phyloP scores from a whole-genome alignment of 1,140 invertebrate species.

The Theocolax elegans region DNA sequence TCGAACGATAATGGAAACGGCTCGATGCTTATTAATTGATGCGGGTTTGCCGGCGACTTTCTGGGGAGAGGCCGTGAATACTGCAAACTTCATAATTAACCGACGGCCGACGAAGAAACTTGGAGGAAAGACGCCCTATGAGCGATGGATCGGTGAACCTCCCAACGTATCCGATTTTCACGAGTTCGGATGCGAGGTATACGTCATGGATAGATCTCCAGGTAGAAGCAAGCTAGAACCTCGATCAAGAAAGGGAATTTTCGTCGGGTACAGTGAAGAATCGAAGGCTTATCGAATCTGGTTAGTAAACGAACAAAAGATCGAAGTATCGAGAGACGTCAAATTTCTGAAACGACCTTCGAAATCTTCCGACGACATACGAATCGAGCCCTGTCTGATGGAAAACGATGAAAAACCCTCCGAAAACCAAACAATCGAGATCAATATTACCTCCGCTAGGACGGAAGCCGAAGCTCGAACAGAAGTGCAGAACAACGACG shows the following conservation, averaged over 20 bases:
- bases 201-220: conserved; percentile 25
- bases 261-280: conserved; percentile 39
- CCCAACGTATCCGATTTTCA: conserved; percentile 36
- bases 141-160: too few relatives aligned
- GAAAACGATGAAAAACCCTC: too few relatives aligned
- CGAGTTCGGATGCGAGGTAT: conserved; percentile 38
- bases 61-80: conserved; percentile 1
- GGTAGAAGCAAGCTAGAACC: conserved; percentile 28
- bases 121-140: not conserved
- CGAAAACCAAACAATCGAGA: too few relatives aligned
- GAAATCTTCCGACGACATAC: too few relatives aligned
- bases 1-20: not conserved
- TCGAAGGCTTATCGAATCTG: conserved; percentile 42
- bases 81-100: not conserved
- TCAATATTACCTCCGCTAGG: too few relatives aligned
- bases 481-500: too few relatives aligned
- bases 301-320: conserved; percentile 21
- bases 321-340: conserved; percentile 42
- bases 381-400: too few relatives aligned
- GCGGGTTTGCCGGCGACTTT: not conserved
- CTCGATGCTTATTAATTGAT: not conserved
- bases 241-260: conserved; percentile 39
- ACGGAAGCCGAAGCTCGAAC: too few relatives aligned
- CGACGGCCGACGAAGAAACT: not conserved
- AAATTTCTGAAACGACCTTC: conserved; percentile 34